Base-by-base conservation (phyloP, 2,888 invertebrate species). In the Belgica antarctica region DNA sequence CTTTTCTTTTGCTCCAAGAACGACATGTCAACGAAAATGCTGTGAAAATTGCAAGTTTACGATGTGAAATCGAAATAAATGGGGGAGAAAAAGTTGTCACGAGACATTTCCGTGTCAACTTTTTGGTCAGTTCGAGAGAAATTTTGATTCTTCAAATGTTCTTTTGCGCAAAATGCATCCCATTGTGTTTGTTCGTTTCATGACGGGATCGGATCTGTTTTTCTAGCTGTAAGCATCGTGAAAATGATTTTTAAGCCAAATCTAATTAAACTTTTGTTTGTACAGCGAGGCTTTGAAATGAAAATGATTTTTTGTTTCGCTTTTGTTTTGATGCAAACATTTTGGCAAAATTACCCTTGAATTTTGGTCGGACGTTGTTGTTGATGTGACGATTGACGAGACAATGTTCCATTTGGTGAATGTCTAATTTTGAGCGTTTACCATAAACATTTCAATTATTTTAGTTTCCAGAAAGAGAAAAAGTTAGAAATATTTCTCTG, bases 21-120 rank as follows among this genome's bases (percentile, higher is more conserved):
- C 85, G 89, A 88, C 79, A 89, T 86, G 85, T 89, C 88, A 86
- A 89, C 88, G 86, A 89, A 89, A 86, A 89, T 87, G 86, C 89
- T 88, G 68, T 34, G 36, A 62, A 62, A 57, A 57, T 68, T 65
- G n/a, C 22, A 31, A 62, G 24, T 31, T 46, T 65, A 47, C 27
- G 59, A 59, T 59, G 34, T 34, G 25, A 59, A 27, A 19, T 52
- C 19, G 24, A 25, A 59, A 59, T 59, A 27, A 59, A n/a, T n/a
- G n/a, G n/a, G n/a, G n/a, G n/a, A n/a, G n/a, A n/a, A n/a, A n/a
- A 52, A 52, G 41, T 17, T 17, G 2, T 52, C 7, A 8, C 22
- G 52, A 22, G 22, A 46, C n/a, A 46, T 22, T 57, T 15, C 27
- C 25, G 10, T 1, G 46, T 47, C 52, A 52, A n/a, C 52, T 17